A percentile compares a stretch with the other conserved stretches of the same genome.
phyloP scores from a whole-genome alignment of 2,113 vertebrate species.

The Barbus barbus region DNA sequence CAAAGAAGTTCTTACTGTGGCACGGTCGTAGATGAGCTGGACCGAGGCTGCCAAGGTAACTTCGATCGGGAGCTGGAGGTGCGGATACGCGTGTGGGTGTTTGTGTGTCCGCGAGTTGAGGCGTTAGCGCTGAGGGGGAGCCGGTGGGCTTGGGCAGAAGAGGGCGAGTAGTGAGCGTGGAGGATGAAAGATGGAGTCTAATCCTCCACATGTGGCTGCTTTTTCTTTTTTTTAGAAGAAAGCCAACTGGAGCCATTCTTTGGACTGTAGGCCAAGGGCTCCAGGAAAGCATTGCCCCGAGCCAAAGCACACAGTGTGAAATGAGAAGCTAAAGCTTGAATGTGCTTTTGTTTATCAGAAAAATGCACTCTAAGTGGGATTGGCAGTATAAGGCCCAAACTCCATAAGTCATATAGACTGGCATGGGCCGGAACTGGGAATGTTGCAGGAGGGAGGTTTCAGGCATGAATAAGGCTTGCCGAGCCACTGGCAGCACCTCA shows the following conservation, averaged over 20 bases:
- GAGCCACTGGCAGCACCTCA: constrained; percentile 68
- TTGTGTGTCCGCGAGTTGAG: constrained; percentile 60
- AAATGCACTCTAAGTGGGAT: constrained; percentile 84
- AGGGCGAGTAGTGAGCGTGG: constrained; percentile 74
- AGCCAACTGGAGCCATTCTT: constrained; percentile 81
- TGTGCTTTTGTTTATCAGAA: constrained; percentile 87
- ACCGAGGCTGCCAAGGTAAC: constrained; percentile 55
- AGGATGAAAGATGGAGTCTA: constrained; percentile 81
- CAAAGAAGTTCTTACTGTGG: constrained; percentile 29
- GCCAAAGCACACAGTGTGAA: constrained; percentile 87
- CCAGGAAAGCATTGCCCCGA: constrained; percentile 76
- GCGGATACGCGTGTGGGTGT: constrained; percentile 18
- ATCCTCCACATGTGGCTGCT: constrained; percentile 81
- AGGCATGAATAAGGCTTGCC: constrained; percentile 48
- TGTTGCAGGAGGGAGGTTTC: constrained; percentile 67
- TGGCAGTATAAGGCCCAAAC: constrained; percentile 78
- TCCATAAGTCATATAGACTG: constrained; percentile 82
- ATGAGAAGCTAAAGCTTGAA: constrained; percentile 83
- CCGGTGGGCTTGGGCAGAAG: constrained; percentile 64
- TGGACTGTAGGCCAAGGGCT: constrained; percentile 80
- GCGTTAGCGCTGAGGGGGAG: constrained; percentile 51
- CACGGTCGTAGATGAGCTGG: constrained; percentile 10
- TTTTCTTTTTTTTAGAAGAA: constrained; percentile 66
- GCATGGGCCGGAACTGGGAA: constrained; percentile 61
- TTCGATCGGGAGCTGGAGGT: constrained; percentile 37